Conservation (phyloP, 2,797 vertebrate species). For the Gymnothorax reevesii region DNA sequence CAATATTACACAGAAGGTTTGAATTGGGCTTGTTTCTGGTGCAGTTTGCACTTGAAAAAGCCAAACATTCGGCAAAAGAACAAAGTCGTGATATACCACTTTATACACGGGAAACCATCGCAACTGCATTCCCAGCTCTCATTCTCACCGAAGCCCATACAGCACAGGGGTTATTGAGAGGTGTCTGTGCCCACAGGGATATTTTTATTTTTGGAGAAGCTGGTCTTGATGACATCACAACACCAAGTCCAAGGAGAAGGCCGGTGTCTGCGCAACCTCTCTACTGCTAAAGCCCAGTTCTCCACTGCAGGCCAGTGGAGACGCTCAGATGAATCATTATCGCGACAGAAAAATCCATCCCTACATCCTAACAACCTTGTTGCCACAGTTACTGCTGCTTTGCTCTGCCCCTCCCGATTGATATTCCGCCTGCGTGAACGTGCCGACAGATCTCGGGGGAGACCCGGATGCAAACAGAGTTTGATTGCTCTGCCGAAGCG, state of each 20-base stretch:
- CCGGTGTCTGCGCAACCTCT: background rate
- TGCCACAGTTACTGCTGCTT: slow-evolving; percentile 22
- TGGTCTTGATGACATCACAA: background rate
- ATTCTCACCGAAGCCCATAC: background rate
- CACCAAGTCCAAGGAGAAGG: background rate
- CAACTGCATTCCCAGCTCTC: background rate
- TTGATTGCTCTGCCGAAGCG: slow-evolving; percentile 18
- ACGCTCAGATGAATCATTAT: background rate
- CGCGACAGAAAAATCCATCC: background rate
- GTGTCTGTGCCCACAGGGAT: background rate
- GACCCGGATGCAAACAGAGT: slow-evolving; percentile 13
- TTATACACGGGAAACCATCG: background rate
- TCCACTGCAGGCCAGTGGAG: background rate
- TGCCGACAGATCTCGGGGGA: background rate
- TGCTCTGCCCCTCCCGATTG: background rate
- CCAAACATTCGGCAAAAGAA: background rate
- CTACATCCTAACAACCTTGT: slow-evolving; percentile 8
- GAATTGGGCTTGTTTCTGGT: too few relatives aligned
- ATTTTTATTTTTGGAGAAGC: background rate
- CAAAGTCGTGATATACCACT: background rate
- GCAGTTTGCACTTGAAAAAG: background rate
- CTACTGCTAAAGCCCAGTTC: background rate
- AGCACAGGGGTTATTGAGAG: background rate
- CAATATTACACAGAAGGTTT: background rate
- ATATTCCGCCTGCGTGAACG: background rate